phyloP scores from a whole-genome alignment of 2,888 invertebrate genomes.

The Limnephilus lunatus region DNA sequence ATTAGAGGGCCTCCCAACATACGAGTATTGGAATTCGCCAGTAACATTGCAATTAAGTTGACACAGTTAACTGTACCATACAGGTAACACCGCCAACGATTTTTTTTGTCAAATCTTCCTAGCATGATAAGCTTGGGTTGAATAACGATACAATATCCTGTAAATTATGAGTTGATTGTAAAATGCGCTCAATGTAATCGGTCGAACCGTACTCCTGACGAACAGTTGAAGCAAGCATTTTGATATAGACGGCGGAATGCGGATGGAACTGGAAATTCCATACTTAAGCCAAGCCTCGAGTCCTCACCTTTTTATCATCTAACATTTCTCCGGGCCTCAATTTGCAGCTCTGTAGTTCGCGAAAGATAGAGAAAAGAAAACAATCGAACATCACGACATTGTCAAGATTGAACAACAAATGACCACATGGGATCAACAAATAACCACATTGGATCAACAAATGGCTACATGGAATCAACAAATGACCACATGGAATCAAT shows the following conservation, averaged over 20 bases:
- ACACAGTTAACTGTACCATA: neutral
- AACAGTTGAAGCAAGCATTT: constrained; percentile 75
- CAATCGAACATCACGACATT: constrained; percentile 36
- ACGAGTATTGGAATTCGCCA: neutral
- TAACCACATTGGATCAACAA: neutral
- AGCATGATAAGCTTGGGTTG: neutral
- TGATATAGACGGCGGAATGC: constrained; percentile 67
- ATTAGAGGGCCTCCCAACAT: too few species aligned
- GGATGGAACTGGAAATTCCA: constrained; percentile 59
- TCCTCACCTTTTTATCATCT: constrained; percentile 94
- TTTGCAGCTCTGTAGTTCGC: constrained; percentile 84
- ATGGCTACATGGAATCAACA: neutral
- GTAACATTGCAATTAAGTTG: neutral
- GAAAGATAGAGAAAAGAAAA: constrained; percentile 51
- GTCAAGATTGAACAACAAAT: neutral
- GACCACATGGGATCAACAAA: constrained; percentile 11
- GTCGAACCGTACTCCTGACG: constrained; percentile 74
- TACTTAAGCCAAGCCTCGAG: constrained; percentile 49
- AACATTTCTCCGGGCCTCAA: constrained; percentile 95
- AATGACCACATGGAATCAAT: neutral
- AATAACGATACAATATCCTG: neutral
- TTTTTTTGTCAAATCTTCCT: neutral
- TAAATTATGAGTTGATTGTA: neutral
- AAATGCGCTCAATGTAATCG: constrained; percentile 42
- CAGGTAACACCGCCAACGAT: neutral